Evolutionary conservation across 1,140 invertebrate species (phyloP), one percentile per base, ranked within the genome.

Genomic region (Drusus annulatus): DNA sequence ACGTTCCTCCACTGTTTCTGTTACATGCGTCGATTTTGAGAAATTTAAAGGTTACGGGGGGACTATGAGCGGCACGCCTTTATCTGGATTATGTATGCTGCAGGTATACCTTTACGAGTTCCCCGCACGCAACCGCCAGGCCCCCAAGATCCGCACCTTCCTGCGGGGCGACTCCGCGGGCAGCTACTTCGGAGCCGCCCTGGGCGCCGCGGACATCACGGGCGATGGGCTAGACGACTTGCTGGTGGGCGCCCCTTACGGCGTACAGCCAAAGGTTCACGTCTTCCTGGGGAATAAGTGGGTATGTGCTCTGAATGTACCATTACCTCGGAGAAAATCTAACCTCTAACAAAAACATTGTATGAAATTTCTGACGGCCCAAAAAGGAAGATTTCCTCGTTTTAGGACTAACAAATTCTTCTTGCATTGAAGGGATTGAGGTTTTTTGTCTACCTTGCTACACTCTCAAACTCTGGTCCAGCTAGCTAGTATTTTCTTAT

Each of bases 191-290:
- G 94, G 94, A 1, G 87, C 90, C 1, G 83, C 90, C 16, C 76
- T 95, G 17, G 85, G 90, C 36, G 89, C 91, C 2, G 90, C 91
- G 21, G 93, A 95, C 85, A 73, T 94, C 0, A 93, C 93, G 84
- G 87, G 86, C 10, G 93, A 95, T 85, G 90, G 88, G 10, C 89
- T 87, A 45, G 91, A 92, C 86, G 92, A 95, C 84, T 84, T 95
- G 50, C 85, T 95, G 54, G 91, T 95, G 62, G 94, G 94, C 36
- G 92, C 94, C 13, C 94, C 94, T 7, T 88, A 85, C 45, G 87
- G 86, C 21, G 92, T 94, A 69, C 89, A 93, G 84, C 94, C 94
- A 60, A 86, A 87, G 68, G 89, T 94, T 52, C 92, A 92, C 85
- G 85, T 93, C 1, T 94, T 89, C 84, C 84, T 89, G 17, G 85